phyloP scores from a whole-genome alignment of 2,113 vertebrate genomes.

The Jaculus jaculus region DNA sequence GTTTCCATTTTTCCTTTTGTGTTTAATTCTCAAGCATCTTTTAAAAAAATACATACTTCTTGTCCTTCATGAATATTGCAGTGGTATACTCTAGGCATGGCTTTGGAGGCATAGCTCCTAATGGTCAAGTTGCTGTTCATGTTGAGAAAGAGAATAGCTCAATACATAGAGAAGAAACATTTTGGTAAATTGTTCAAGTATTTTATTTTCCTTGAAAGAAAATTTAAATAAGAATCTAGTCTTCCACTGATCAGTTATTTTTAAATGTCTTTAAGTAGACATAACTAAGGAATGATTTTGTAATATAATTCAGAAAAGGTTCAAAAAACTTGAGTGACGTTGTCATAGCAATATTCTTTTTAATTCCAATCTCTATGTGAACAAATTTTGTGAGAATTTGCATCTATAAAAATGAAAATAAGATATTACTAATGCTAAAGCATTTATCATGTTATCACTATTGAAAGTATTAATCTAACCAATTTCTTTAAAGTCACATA shows the following conservation, averaged over 20 bases:
- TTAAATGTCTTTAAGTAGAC: constrained; percentile 35
- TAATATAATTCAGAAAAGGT: background rate
- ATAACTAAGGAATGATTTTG: background rate
- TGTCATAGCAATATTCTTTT: background rate
- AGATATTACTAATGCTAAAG: background rate
- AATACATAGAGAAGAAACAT: background rate
- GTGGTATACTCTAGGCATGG: background rate
- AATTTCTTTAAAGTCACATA: constrained; percentile 26
- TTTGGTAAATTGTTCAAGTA: background rate
- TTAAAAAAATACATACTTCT: background rate
- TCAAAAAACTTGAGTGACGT: background rate
- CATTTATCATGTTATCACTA: background rate
- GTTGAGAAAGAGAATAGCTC: background rate
- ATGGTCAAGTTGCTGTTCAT: background rate
- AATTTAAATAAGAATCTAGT: background rate
- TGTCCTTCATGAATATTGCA: background rate
- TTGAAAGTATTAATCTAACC: background rate
- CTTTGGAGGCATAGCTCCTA: background rate
- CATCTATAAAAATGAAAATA: constrained; percentile 19
- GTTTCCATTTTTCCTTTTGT: background rate
- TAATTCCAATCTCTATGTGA: background rate
- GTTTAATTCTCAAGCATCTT: background rate
- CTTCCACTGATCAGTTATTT: constrained; percentile 16
- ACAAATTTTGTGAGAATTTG: background rate
- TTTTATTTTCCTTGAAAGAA: background rate